Evolutionary conservation across 2,797 vertebrate species (phyloP).

Genomic region (Pangasius krempfi): DNA sequence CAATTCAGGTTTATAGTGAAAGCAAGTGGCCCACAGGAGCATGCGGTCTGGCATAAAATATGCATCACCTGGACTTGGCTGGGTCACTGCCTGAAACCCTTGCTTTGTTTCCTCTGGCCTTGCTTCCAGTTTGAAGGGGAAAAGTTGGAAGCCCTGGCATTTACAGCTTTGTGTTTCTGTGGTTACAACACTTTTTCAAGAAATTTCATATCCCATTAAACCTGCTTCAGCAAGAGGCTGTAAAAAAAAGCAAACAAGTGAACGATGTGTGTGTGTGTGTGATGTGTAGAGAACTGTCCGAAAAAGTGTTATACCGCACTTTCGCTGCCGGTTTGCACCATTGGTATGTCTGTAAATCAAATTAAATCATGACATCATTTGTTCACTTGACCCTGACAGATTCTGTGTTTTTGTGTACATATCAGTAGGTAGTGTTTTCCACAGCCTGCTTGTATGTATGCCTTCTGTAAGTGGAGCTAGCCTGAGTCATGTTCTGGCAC

Average conservation of each 20-base stretch:
- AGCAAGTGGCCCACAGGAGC: constrained; percentile 17
- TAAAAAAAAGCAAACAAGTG: constrained; percentile 48
- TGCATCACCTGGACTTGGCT: constrained; percentile 60
- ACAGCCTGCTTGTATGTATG: background rate
- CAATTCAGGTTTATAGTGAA: constrained; percentile 23
- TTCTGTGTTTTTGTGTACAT: background rate
- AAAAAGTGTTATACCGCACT: constrained; percentile 34
- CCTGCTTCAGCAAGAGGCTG: constrained; percentile 51
- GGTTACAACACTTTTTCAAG: constrained; percentile 48
- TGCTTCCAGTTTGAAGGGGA: constrained; percentile 51
- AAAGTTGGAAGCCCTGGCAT: constrained; percentile 39
- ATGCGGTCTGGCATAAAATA: constrained; percentile 47
- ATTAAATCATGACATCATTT: constrained; percentile 25
- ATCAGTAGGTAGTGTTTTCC: constrained; percentile 11
- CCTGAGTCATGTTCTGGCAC: constrained; percentile 40
- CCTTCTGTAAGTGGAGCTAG: constrained; percentile 27
- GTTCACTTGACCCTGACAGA: background rate
- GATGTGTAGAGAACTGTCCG: constrained; percentile 32
- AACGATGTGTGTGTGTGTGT: constrained; percentile 15
- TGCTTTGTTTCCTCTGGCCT: constrained; percentile 66
- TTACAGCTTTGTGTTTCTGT: constrained; percentile 49
- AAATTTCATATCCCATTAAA: constrained; percentile 62
- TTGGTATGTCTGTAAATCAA: constrained; percentile 32
- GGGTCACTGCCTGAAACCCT: constrained; percentile 63
- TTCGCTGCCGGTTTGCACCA: constrained; percentile 34